phyloP scores from a whole-genome alignment of 2,888 invertebrate genomes.

The Dynastes hyllus region DNA sequence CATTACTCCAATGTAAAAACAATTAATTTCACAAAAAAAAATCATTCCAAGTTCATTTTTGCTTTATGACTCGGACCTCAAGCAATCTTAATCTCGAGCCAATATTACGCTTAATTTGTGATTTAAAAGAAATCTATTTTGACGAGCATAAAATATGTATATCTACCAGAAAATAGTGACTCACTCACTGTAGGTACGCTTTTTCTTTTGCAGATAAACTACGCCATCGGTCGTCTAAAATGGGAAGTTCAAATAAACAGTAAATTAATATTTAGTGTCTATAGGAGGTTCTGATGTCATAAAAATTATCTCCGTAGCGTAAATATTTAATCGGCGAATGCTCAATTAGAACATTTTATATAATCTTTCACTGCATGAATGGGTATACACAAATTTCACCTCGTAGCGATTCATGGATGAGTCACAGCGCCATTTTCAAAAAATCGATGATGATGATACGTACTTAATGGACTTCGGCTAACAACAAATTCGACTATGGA shows the following conservation, averaged over 20 bases:
- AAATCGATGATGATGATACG: slow-evolving; percentile 31
- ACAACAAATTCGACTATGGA: slow-evolving; percentile 21
- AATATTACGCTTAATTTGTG: slow-evolving; percentile 4
- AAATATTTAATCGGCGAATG: slow-evolving; percentile 29
- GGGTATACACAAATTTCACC: slow-evolving; percentile 35
- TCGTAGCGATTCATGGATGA: slow-evolving; percentile 16
- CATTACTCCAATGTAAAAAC: no score
- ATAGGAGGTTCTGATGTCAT: slow-evolving; percentile 29
- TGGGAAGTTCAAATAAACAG: slow-evolving; percentile 45
- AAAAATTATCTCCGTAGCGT: slow-evolving; percentile 32
- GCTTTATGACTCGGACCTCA: no score
- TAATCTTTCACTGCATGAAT: slow-evolving; percentile 33
- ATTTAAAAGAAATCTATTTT: not conserved
- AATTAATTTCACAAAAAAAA: no score
- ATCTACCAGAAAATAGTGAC: slow-evolving; percentile 18
- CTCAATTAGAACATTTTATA: slow-evolving; percentile 18
- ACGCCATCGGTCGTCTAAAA: slow-evolving; percentile 27
- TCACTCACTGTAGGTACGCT: slow-evolving; percentile 26
- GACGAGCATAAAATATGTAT: not conserved
- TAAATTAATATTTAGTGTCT: slow-evolving; percentile 45
- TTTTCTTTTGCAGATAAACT: slow-evolving; percentile 33
- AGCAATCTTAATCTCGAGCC: not conserved
- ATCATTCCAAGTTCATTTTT: no score
- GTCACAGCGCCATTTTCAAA: slow-evolving; percentile 25
- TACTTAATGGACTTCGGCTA: not conserved